These are phyloP conservation scores for Andrena camellia DNA, from an alignment of 2,888 invertebrate species.

Conservation along the genomic window DNA sequence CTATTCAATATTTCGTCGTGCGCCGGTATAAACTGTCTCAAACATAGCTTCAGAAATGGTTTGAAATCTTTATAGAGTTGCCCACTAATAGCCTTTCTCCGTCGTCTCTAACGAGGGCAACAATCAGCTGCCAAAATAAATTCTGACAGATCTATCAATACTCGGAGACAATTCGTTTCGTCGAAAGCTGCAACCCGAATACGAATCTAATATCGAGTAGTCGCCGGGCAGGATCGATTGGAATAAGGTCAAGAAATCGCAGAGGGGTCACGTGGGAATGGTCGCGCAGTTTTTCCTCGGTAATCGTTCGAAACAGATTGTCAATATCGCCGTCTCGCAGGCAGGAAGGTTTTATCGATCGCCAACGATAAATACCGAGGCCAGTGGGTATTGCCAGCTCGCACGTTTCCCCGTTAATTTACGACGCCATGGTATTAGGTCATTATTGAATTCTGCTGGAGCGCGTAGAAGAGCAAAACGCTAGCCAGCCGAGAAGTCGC, in stretches of 20 bases:
- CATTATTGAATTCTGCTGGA: constrained; percentile 75
- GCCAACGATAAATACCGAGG: constrained; percentile 74
- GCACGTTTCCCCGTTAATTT: constrained; percentile 73
- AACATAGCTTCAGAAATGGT: background rate
- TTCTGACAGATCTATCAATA: no score
- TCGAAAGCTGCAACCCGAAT: no score
- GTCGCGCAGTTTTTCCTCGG: constrained; percentile 39
- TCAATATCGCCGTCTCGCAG: constrained; percentile 65
- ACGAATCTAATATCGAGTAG: background rate
- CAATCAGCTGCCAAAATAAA: no score
- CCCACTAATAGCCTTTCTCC: no score
- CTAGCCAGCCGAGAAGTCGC: constrained; percentile 28
- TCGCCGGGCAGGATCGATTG: background rate
- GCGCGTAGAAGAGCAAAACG: constrained; percentile 45
- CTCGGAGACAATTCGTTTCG: no score
- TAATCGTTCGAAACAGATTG: constrained; percentile 66
- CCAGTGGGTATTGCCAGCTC: constrained; percentile 71
- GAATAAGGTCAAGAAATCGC: background rate
- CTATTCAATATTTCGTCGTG: constrained; percentile 3
- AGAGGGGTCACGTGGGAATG: background rate
- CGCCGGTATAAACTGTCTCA: background rate
- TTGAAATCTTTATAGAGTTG: no score
- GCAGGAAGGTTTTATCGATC: constrained; percentile 74
- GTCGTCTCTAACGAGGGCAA: background rate
- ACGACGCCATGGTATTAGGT: constrained; percentile 71